Conservation (phyloP, 2,888 invertebrate species). For the Hemicrepidius hirtus region DNA sequence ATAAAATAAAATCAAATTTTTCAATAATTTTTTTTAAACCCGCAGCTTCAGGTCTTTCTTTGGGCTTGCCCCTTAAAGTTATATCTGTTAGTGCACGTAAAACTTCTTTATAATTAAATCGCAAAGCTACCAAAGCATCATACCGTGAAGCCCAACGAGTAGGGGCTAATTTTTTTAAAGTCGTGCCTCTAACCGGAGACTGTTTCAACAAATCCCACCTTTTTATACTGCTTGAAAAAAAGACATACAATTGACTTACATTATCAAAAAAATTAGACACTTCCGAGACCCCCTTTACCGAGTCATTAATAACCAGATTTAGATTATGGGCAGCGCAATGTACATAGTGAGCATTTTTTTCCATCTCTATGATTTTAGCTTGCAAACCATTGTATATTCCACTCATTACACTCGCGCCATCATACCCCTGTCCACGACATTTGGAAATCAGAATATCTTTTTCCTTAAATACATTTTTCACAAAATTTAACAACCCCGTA, state of each 20-base stretch:
- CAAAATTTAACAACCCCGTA: slow-evolving; percentile 40
- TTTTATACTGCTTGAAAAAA: no score
- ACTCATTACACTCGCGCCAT: slow-evolving; percentile 34
- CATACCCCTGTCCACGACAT: slow-evolving; percentile 28
- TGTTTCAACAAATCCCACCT: no score
- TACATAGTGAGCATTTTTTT: slow-evolving; percentile 22
- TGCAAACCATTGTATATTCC: neutral
- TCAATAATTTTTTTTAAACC: slow-evolving; percentile 14
- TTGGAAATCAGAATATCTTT: neutral
- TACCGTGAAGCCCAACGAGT: slow-evolving; percentile 8
- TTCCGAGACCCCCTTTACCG: slow-evolving; percentile 21
- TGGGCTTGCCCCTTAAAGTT: no score
- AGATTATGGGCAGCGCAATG: no score
- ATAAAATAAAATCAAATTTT: neutral
- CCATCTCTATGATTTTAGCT: neutral
- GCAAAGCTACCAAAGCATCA: neutral
- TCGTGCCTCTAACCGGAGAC: no score
- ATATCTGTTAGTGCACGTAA: slow-evolving; percentile 11
- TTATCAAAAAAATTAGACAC: slow-evolving; percentile 39
- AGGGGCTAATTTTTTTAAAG: slow-evolving; percentile 7
- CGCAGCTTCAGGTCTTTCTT: no score
- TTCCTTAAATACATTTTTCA: neutral
- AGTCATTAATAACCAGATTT: no score
- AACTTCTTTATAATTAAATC: neutral
- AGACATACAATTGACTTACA: slow-evolving; percentile 28